A percentile compares a stretch with the other conserved stretches of the same genome.
phyloP scores from a whole-genome alignment of 2,888 invertebrate species.

The Caenorhabditis parvicauda region DNA sequence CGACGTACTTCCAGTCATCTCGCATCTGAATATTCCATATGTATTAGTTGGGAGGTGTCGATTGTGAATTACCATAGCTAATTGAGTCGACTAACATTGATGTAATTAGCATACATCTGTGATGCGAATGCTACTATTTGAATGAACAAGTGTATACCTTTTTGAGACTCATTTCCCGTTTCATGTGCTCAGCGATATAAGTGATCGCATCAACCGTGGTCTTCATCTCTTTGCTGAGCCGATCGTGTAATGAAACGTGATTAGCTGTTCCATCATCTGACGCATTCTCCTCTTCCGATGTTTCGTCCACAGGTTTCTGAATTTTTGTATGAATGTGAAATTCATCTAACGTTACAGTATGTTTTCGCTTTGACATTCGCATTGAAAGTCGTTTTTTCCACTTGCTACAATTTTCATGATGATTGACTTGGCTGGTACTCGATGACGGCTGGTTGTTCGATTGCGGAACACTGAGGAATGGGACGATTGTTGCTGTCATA shows the following conservation, averaged over 20 bases:
- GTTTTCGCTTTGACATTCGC: conserved; percentile 28
- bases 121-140: background rate
- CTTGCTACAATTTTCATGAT: conserved; percentile 46
- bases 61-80: background rate
- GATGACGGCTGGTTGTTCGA: conserved; percentile 9
- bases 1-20: conserved; percentile 67
- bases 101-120: background rate
- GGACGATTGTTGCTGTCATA: conserved; percentile 58
- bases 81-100: background rate
- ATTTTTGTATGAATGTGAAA: no score
- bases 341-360: no score
- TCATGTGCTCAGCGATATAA: conserved; percentile 62
- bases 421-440: conserved; percentile 15
- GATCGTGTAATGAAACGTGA: conserved; percentile 19
- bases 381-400: conserved; percentile 33
- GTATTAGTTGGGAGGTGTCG: background rate
- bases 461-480: conserved; percentile 47
- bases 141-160: conserved; percentile 36
- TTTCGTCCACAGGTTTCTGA: no score
- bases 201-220: conserved; percentile 59
- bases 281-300: conserved; percentile 11
- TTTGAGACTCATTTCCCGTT: conserved; percentile 59
- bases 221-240: conserved; percentile 45
- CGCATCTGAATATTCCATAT: conserved; percentile 60
- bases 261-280: conserved; percentile 26